Evolutionary conservation across 2,113 vertebrate genomes (phyloP), one percentile per base, ranked within the genome.

Genomic region (Stegastes partitus): DNA sequence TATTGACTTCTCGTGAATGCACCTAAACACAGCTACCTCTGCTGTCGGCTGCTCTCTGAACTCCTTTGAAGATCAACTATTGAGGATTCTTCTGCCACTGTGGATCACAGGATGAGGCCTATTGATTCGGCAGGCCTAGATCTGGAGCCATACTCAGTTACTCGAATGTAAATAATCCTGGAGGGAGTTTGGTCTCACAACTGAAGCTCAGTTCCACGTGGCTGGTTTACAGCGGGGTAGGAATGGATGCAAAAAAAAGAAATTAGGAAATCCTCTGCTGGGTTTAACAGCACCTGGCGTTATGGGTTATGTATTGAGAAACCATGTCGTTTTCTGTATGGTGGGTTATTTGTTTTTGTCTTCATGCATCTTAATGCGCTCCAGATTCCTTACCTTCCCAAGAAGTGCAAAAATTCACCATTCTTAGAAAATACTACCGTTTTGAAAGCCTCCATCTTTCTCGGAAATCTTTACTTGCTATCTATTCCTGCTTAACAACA

Each of bases 51-150:
- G 82, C 70, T 75, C 64, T 80, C 82, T 78, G 74, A 86, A 84
- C 73, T 77, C 69, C 63, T 85, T 79, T 88, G 79, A 92, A 84
- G 74, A 90, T 79, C 80, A 81, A 66, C 56, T 72, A 76, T 68
- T 70, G 85, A 88, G 51, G 66, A 54, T 84, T 79, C 65, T 26
- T 74, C 61, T 68, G 61, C 84, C 62, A 44, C 64, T 76, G 37
- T 74, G 75, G 77, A 82, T 84, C 78, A 74, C 69, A 75, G 69
- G 63, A 66, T 31, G 74, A 79, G 45, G 55, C 49, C 58, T 62
- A 91, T 91, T 58, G 84, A 92, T 90, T 68, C 69, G 56, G 81
- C 51, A 72, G 78, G 47, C 54, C 45, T 6, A 51, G 57, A 75
- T 82, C 64, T 69, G 64, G 34, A 83, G 68, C 54, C 44, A 51